Evolutionary conservation across 1,140 invertebrate species (phyloP).

Genomic region (Euwallacea similis): DNA sequence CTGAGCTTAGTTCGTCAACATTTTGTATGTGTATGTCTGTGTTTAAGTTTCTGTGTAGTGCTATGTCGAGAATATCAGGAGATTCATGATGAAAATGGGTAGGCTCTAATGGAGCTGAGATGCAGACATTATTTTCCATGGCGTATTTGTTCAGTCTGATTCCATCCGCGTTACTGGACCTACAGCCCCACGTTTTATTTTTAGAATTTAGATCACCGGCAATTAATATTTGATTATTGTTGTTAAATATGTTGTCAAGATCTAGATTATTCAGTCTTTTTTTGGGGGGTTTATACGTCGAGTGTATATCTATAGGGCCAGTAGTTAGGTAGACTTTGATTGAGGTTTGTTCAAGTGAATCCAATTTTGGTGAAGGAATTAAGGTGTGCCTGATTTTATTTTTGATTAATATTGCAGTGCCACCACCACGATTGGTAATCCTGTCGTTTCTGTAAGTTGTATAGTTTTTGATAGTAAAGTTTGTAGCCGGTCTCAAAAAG

Average conservation of each 20-base stretch:
- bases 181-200: neutral
- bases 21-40: neutral
- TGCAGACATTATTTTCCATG: neutral
- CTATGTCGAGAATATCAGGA: neutral
- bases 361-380: neutral
- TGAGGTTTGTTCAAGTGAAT: neutral
- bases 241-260: neutral
- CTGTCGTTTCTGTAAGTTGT: slow-evolving; percentile 2
- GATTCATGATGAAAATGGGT: neutral
- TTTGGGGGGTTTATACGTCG: neutral
- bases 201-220: neutral
- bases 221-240: neutral
- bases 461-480: neutral
- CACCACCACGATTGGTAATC: neutral
- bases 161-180: neutral
- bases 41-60: neutral
- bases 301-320: neutral
- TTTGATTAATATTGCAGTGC: neutral
- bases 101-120: neutral
- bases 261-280: neutral
- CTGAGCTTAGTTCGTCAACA: neutral
- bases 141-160: neutral
- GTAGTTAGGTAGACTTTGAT: neutral
- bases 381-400: neutral
- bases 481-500: neutral